These are phyloP conservation scores for Hypomecis punctinalis DNA, from an alignment of 2,888 invertebrate genomes.

Conservation along the genomic window DNA sequence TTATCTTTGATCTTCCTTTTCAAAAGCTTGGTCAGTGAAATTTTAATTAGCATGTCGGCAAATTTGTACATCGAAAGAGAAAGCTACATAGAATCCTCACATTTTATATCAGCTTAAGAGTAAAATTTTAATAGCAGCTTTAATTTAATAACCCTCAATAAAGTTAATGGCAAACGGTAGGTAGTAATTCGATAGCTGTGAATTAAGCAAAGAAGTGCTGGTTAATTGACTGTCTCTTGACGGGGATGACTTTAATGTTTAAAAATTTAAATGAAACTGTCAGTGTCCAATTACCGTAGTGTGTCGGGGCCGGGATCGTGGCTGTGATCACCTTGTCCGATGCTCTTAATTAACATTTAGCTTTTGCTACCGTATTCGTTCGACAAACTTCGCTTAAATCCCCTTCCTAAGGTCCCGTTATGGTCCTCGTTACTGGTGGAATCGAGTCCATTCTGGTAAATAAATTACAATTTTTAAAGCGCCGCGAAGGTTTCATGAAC, in stretches of 20 bases:
- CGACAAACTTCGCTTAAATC: slow-evolving; percentile 58
- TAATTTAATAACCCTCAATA: slow-evolving; percentile 53
- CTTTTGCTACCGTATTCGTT: slow-evolving; percentile 72
- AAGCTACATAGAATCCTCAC: slow-evolving; percentile 57
- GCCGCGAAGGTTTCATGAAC: slow-evolving; percentile 48
- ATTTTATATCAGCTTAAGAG: slow-evolving; percentile 37
- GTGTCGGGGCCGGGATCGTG: slow-evolving; percentile 51
- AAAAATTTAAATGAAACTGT: slow-evolving; percentile 68
- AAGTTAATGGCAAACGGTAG: slow-evolving; percentile 47
- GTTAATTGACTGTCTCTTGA: slow-evolving; percentile 60
- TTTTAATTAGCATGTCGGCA: slow-evolving; percentile 63
- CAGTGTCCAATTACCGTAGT: slow-evolving; percentile 67
- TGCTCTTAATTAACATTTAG: slow-evolving; percentile 80
- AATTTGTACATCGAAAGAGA: slow-evolving; percentile 52
- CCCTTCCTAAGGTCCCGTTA: slow-evolving; percentile 70
- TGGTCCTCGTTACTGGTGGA: slow-evolving; percentile 65
- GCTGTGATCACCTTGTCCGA: slow-evolving; percentile 70
- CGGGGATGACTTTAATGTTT: slow-evolving; percentile 52
- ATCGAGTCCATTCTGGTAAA: slow-evolving; percentile 63
- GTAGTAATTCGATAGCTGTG: slow-evolving; percentile 41
- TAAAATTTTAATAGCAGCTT: slow-evolving; percentile 46
- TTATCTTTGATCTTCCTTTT: slow-evolving; percentile 44
- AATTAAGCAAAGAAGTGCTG: slow-evolving; percentile 45
- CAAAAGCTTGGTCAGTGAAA: slow-evolving; percentile 62
- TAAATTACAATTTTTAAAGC: slow-evolving; percentile 57